These are phyloP conservation scores for Eurytoma adleriae DNA, from an alignment of 2,888 invertebrate genomes.

Conservation along the genomic window DNA sequence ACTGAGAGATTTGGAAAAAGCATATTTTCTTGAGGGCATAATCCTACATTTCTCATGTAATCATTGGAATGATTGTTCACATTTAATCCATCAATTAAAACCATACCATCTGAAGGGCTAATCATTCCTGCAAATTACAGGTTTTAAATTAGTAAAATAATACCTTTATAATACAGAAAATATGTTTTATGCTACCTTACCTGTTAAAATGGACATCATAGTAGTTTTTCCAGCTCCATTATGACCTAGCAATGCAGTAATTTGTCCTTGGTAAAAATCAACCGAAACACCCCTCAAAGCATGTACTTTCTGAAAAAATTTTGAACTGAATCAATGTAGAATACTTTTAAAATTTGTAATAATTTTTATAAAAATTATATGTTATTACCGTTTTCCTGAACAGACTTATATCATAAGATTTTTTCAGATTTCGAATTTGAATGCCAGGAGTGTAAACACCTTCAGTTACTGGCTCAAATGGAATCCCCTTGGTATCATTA, in stretches of 20 bases:
- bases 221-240: slow-evolving; percentile 95
- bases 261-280: slow-evolving; percentile 87
- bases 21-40: slow-evolving; percentile 93
- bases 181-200: slow-evolving; percentile 11
- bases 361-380: not conserved
- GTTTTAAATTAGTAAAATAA: not conserved
- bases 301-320: slow-evolving; percentile 54
- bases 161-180: not conserved
- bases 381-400: slow-evolving; percentile 62
- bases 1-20: slow-evolving; percentile 89
- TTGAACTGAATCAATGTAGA: not conserved
- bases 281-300: slow-evolving; percentile 61
- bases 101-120: slow-evolving; percentile 82
- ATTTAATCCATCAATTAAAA: slow-evolving; percentile 84
- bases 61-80: slow-evolving; percentile 80
- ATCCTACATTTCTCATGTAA: slow-evolving; percentile 85
- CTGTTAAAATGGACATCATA: slow-evolving; percentile 93
- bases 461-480: slow-evolving; percentile 69
- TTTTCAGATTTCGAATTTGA: slow-evolving; percentile 77
- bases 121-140: slow-evolving; percentile 77
- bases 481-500: slow-evolving; percentile 53
- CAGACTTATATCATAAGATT: slow-evolving; percentile 67
- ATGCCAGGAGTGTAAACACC: slow-evolving; percentile 72
- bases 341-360: not conserved
- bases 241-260: slow-evolving; percentile 87